Evolutionary conservation across 2,797 vertebrate species (phyloP).

Genomic region (Glossophaga mutica): DNA sequence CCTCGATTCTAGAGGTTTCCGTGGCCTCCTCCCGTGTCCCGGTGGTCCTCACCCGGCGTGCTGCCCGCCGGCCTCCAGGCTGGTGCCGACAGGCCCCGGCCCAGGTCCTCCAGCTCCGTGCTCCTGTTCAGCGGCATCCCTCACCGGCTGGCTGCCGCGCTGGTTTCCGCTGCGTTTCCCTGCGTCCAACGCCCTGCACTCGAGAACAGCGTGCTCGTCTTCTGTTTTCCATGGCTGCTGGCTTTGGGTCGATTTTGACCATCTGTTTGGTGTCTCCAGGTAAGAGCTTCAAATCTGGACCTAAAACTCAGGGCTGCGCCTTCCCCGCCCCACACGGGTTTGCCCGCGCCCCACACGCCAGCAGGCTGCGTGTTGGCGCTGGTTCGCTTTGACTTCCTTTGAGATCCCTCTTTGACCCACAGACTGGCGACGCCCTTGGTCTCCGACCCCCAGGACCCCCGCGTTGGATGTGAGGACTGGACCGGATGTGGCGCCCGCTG

Average conservation of each 20-base stretch:
- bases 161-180: neutral
- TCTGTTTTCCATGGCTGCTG: neutral
- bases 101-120: too few relatives aligned
- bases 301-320: neutral
- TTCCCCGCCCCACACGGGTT: too few relatives aligned
- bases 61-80: too few relatives aligned
- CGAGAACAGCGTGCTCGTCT: neutral
- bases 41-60: too few relatives aligned
- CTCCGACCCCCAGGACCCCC: neutral
- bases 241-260: neutral
- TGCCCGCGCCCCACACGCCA: neutral
- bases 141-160: too few relatives aligned
- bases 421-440: too few relatives aligned
- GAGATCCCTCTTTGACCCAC: neutral
- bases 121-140: too few relatives aligned
- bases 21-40: too few relatives aligned
- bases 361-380: too few relatives aligned
- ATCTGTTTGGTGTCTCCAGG: neutral
- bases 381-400: neutral
- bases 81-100: neutral
- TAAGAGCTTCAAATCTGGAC: too few relatives aligned
- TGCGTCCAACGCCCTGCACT: neutral
- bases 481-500: accelerated
- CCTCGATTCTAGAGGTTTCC: too few relatives aligned
- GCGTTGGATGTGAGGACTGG: accelerated